Evolutionary conservation across 2,797 vertebrate species (phyloP), one percentile per base, ranked within the genome.

Genomic region (Tenualosa thibaudeaui): DNA sequence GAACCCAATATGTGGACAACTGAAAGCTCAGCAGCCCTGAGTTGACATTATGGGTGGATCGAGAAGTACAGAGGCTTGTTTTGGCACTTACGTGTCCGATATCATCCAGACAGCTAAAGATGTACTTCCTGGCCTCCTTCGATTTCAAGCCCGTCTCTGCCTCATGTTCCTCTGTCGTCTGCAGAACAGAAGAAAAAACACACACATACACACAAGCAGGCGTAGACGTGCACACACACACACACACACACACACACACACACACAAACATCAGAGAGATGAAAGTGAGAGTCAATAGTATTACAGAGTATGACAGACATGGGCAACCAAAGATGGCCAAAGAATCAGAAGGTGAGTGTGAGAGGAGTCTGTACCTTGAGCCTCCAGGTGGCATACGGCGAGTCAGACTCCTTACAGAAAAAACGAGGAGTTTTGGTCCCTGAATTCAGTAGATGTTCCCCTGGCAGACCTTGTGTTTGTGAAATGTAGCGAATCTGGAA

Each of bases 121-220:
- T 99, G 92, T 99, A 99, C 94, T 99, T 99, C 89, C 98, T 96
- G 93, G 98, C 97, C 92, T 99, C 98, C 95, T 99, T 99, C 91
- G 98, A 99, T 94, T 99, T 99, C 93, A 99, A 97, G 84, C 97
- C 96, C 3, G 98, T 99, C 94, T 99, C 98, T 81, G 96, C 95
- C 92, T 99, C 98, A 0, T 99, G 98, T 82, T 98, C 97, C 91
- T 99, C 97, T 84, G 98, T 96, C 78, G 97, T 97, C 98, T 99
- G 93, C 81, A 86, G 84, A 54, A 84, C 37, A 6, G 15, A 49
- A 24, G 8, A n/a, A 7, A 56, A 15, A 50, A 85, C 3, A 37
- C 26, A 10, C 26, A 68, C 62, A 37, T 1, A 37, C 62, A 31
- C 62, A 68, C 62, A 49, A 49, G 46, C 46, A 49, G 4, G 46